phyloP scores from a whole-genome alignment of 2,797 vertebrate genomes.

The Lithobates pipiens region DNA sequence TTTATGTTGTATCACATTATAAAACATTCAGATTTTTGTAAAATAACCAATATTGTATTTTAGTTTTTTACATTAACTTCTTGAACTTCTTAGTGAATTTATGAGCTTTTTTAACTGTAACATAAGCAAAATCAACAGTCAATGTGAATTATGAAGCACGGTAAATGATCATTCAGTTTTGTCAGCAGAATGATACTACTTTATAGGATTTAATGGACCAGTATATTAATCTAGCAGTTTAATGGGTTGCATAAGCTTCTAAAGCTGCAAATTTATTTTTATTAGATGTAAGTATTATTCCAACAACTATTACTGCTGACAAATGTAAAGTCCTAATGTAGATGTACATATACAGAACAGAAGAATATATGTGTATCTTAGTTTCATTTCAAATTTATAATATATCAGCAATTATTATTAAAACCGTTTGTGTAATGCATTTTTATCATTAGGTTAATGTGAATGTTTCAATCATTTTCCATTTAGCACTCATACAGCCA shows the following conservation, averaged over 20 bases:
- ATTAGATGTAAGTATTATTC: conserved; percentile 21
- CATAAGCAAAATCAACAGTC: conserved; percentile 31
- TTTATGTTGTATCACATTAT: too few species aligned
- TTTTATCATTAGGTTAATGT: conserved; percentile 42
- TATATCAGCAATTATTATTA: not conserved
- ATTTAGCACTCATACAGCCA: conserved; percentile 8
- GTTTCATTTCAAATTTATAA: not conserved
- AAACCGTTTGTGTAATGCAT: conserved; percentile 9
- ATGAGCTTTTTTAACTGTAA: conserved; percentile 30
- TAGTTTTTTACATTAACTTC: not conserved
- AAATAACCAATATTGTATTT: conserved; percentile 3
- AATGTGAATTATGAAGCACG: conserved; percentile 41
- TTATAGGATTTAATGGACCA: conserved; percentile 47
- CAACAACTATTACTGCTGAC: conserved; percentile 18
- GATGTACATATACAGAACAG: not conserved
- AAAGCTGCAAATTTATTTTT: conserved; percentile 25
- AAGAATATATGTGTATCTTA: not conserved
- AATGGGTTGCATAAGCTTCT: conserved; percentile 24
- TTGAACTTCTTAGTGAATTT: not conserved
- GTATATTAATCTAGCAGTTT: conserved; percentile 37
- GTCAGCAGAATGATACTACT: conserved; percentile 43
- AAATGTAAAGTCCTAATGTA: conserved; percentile 2
- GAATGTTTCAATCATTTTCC: conserved; percentile 28
- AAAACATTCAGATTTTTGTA: not conserved
- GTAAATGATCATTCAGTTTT: conserved; percentile 41